phyloP scores from a whole-genome alignment of 2,113 vertebrate species.

The Alces alces region DNA sequence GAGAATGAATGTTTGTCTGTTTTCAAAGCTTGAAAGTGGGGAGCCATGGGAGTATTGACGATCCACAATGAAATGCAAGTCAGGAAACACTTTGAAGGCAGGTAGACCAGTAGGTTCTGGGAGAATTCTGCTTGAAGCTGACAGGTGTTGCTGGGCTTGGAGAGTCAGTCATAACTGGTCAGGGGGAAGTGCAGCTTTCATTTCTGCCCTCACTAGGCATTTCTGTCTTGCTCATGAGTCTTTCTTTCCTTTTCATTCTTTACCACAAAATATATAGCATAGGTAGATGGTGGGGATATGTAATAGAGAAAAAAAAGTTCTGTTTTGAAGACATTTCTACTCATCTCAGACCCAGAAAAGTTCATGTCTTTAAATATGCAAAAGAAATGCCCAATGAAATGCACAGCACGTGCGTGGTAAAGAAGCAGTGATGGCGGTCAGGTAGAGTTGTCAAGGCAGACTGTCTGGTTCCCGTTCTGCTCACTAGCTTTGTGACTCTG shows the following conservation, averaged over 20 bases:
- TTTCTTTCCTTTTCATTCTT: background rate
- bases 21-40: background rate
- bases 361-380: background rate
- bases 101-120: background rate
- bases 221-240: background rate
- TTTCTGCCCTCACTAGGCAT: background rate
- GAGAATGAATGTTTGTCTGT: background rate
- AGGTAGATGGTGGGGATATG: background rate
- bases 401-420: too few relatives aligned
- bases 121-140: background rate
- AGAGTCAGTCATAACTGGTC: accelerated
- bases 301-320: background rate
- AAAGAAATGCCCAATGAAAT: background rate
- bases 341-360: background rate
- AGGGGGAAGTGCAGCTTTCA: background rate
- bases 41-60: too few relatives aligned
- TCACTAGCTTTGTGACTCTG: background rate
- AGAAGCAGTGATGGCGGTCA: background rate
- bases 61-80: background rate
- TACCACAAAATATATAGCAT: background rate
- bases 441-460: background rate
- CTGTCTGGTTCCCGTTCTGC: background rate
- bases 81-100: too few relatives aligned
- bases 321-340: background rate
- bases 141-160: background rate